Conservation (phyloP, 2,797 vertebrate genomes). For the Channa striata region DNA sequence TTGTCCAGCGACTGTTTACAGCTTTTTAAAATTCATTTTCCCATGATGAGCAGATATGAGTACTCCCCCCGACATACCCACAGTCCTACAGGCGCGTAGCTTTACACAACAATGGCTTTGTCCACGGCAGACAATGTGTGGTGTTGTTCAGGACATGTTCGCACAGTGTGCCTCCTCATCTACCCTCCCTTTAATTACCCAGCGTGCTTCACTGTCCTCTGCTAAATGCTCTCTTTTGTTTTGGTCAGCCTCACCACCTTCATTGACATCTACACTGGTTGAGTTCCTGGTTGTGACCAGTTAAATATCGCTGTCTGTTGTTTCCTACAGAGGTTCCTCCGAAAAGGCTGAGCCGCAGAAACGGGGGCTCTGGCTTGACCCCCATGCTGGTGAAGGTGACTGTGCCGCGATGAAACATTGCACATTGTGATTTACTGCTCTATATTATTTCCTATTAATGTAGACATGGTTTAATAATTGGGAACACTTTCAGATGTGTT, state of each 20-base stretch:
- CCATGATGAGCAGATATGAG: slow-evolving; percentile 40
- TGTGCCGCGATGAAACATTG: too few relatives aligned
- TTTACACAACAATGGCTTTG: slow-evolving; percentile 74
- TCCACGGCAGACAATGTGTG: slow-evolving; percentile 66
- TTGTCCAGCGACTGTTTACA: slow-evolving; percentile 26
- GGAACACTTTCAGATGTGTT: too few relatives aligned
- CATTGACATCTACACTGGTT: slow-evolving; percentile 60
- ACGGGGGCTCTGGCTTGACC: background rate
- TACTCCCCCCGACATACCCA: slow-evolving; percentile 28
- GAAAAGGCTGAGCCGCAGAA: slow-evolving; percentile 18
- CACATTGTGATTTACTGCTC: background rate
- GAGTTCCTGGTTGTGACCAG: slow-evolving; percentile 28
- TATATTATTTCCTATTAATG: background rate
- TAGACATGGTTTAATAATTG: background rate
- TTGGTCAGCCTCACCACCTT: slow-evolving; percentile 39
- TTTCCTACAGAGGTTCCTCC: slow-evolving; percentile 75
- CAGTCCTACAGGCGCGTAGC: slow-evolving; percentile 41
- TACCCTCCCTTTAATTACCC: slow-evolving; percentile 74
- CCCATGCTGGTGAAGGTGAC: background rate
- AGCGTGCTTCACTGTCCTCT: slow-evolving; percentile 60
- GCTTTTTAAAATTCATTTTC: slow-evolving; percentile 46
- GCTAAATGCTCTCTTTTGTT: slow-evolving; percentile 73
- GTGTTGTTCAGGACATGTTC: slow-evolving; percentile 71
- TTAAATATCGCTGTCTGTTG: slow-evolving; percentile 12
- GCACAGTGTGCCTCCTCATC: slow-evolving; percentile 61